Evolutionary conservation across 2,888 invertebrate species (phyloP), one percentile per base, ranked within the genome.

Genomic region (Scaptomyza parva): DNA sequence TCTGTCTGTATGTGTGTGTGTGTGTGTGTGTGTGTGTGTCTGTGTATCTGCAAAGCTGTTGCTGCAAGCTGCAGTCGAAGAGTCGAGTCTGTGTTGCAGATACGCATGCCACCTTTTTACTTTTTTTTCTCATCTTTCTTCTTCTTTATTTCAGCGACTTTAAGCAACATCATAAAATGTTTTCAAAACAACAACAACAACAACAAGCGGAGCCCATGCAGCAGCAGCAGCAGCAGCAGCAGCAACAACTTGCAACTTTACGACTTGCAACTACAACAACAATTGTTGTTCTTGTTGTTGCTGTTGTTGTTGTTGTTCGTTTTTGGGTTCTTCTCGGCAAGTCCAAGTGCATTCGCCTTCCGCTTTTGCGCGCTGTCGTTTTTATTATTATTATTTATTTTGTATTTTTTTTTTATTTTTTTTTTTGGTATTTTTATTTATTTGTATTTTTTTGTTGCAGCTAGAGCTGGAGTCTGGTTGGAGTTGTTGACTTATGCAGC

Each of bases 211-310:
- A 3, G 5, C 22, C 5, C 2, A 18, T 14, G 20, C 41, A 11
- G 28, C 28, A 28, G 4, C 30, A 20, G 30, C 40, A 67, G 33
- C 57, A 47, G n/a, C n/a, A 39, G 28, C 26, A 8, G 28, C 28
- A 28, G 59, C 64, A 71, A 69, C 69, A 74, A 61, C 77, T 76
- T 68, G 67, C 58, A 59, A 84, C 76, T 84, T 84, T 72, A 75
- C 78, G 81, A 81, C n/a, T n/a, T 81, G 81, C 75, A n/a, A n/a
- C n/a, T n/a, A 81, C 78, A 72, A 75, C 75, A 84, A 81, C 85
- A 64, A 78, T 71, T 70, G 66, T 58, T 63, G 59, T 35, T 57
- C 61, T 57, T 53, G 63, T 39, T 70, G 59, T 30, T 66, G 50
- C 9, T 61, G 54, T 58, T 63, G 59, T 35, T 57, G 64, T 57